Percentiles rank a stretch among this genome's conserved stretches.
phyloP scores from a whole-genome alignment of 2,888 invertebrate species.

The Hypsopygia costalis region DNA sequence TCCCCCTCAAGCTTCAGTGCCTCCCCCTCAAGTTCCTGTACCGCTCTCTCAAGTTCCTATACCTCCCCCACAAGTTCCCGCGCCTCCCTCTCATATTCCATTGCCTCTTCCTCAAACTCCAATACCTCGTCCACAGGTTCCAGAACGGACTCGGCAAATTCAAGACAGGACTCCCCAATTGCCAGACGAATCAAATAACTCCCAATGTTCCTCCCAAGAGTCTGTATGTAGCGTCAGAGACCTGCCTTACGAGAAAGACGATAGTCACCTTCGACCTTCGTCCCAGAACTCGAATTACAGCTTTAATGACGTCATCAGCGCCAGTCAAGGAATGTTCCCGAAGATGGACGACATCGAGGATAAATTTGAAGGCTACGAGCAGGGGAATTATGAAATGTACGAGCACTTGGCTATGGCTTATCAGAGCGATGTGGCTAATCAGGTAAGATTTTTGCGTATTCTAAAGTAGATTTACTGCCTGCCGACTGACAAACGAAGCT shows the following conservation, averaged over 20 bases:
- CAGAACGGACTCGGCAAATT: no score
- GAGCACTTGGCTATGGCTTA: slow-evolving; percentile 73
- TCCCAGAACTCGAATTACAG: slow-evolving; percentile 66
- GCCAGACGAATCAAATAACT: slow-evolving; percentile 41
- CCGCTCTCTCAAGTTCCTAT: background rate
- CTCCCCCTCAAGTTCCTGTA: background rate
- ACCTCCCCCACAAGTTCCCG: background rate
- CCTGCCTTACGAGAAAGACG: slow-evolving; percentile 53
- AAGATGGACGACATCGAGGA: slow-evolving; percentile 12
- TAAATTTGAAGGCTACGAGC: slow-evolving; percentile 43
- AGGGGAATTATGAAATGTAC: slow-evolving; percentile 62
- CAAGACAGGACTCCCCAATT: background rate
- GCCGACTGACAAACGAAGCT: background rate
- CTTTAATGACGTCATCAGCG: slow-evolving; percentile 59
- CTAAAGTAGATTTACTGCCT: background rate
- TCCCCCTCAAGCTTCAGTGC: background rate
- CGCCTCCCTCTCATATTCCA: background rate
- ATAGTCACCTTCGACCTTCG: slow-evolving; percentile 58
- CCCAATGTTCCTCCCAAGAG: slow-evolving; percentile 58
- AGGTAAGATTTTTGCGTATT: slow-evolving; percentile 32
- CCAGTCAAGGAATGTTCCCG: slow-evolving; percentile 29
- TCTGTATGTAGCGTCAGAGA: slow-evolving; percentile 41
- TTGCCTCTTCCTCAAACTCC: no score
- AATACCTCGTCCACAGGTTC: no score
- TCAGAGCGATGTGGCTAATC: slow-evolving; percentile 63